Evolutionary conservation across 2,888 invertebrate genomes (phyloP).

Genomic region (Oscheius myriophilus): DNA sequence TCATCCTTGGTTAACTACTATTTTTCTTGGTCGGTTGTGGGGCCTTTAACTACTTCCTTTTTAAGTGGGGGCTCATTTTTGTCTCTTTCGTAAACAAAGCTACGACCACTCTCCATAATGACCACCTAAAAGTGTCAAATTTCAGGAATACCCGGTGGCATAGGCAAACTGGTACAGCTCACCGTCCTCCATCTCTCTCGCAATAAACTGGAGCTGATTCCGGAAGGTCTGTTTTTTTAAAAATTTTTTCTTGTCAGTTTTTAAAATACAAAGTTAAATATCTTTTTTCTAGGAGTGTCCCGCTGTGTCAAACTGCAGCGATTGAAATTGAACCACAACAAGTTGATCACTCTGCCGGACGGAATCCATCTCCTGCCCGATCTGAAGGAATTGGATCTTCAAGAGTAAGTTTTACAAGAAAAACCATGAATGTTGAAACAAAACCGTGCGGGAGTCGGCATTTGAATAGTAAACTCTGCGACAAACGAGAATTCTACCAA

Average conservation of each 20-base stretch:
- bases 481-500: too few relatives aligned
- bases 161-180: slow-evolving; percentile 90
- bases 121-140: too few relatives aligned
- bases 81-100: too few relatives aligned
- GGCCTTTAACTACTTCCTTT: too few relatives aligned
- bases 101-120: too few relatives aligned
- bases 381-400: slow-evolving; percentile 79
- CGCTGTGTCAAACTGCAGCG: slow-evolving; percentile 74
- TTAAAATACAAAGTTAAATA: too few relatives aligned
- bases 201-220: slow-evolving; percentile 95
- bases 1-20: too few relatives aligned
- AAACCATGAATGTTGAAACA: too few relatives aligned
- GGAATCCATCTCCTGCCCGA: slow-evolving; percentile 93
- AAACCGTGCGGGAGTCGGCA: too few relatives aligned
- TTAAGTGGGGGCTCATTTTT: too few relatives aligned
- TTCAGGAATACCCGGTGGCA: slow-evolving; percentile 91
- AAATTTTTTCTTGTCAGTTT: slow-evolving; percentile 74
- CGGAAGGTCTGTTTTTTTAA: slow-evolving; percentile 80
- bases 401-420: slow-evolving; percentile 60
- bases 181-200: slow-evolving; percentile 96
- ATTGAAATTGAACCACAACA: slow-evolving; percentile 89
- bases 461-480: too few relatives aligned
- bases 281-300: slow-evolving; percentile 32
- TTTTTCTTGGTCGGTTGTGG: too few relatives aligned
- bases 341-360: slow-evolving; percentile 93